These are phyloP conservation scores for Microplitis deprimator DNA, from an alignment of 2,888 invertebrate genomes.

Conservation along the genomic window DNA sequence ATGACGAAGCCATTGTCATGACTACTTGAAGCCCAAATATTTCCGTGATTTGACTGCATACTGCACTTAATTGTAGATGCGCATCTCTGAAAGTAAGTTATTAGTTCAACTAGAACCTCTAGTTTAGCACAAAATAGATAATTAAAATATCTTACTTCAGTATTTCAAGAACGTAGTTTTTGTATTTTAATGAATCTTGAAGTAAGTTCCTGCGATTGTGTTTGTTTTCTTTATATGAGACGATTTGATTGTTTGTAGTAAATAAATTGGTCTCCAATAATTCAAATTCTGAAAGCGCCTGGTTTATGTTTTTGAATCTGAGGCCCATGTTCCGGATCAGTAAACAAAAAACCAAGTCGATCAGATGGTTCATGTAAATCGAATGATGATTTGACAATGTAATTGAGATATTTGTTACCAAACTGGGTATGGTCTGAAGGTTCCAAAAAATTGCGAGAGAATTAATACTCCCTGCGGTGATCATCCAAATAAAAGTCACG, in stretches of 20 bases:
- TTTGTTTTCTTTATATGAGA: no score
- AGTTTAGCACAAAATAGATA: not conserved
- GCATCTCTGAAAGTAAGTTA: slow-evolving; percentile 33
- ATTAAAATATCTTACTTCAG: slow-evolving; percentile 9
- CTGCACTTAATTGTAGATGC: slow-evolving; percentile 40
- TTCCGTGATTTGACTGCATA: slow-evolving; percentile 23
- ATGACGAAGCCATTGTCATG: slow-evolving; percentile 35
- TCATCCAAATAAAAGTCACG: not conserved
- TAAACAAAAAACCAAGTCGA: slow-evolving; percentile 24
- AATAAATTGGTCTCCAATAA: not conserved
- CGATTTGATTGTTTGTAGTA: not conserved
- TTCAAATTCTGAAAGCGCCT: not conserved
- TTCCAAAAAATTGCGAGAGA: not conserved
- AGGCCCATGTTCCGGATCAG: slow-evolving; percentile 17
- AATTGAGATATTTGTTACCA: not conserved
- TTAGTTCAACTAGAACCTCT: not conserved
- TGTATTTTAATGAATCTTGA: no score
- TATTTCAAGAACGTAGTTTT: not conserved
- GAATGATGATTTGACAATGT: slow-evolving; percentile 22
- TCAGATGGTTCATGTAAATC: slow-evolving; percentile 30
- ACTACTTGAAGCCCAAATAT: slow-evolving; percentile 31
- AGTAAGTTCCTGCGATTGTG: no score
- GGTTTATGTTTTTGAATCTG: slow-evolving; percentile 32
- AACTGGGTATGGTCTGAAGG: not conserved
- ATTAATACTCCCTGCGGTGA: slow-evolving; percentile 18